Conservation (phyloP, 2,888 invertebrate genomes). For the Cephonodes hylas region DNA sequence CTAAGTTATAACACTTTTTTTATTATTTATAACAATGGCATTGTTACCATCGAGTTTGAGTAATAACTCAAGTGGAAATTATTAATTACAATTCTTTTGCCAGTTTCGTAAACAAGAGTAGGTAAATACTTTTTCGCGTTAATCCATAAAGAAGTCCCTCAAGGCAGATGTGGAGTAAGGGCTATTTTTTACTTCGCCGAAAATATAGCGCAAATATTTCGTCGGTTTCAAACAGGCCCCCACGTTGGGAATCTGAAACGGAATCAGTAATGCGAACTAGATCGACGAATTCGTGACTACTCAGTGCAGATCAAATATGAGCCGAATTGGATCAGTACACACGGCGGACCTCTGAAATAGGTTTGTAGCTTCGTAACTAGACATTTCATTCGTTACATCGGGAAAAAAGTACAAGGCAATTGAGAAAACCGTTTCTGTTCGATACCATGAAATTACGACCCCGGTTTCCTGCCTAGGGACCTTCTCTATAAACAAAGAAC, state of each 20-base stretch:
- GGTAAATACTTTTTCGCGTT: neutral
- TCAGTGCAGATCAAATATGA: constrained; percentile 57
- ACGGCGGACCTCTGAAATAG: constrained; percentile 33
- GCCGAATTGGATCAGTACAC: constrained; percentile 46
- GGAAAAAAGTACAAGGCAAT: constrained; percentile 31
- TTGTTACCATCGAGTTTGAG: constrained; percentile 23
- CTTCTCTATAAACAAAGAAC: constrained; percentile 7
- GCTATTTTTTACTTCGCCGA: neutral
- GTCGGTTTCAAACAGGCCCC: constrained; percentile 27
- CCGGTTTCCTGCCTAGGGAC: constrained; percentile 10
- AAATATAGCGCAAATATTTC: constrained; percentile 7
- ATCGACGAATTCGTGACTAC: constrained; percentile 46
- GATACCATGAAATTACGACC: constrained; percentile 31
- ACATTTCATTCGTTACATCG: constrained; percentile 36
- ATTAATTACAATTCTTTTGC: neutral
- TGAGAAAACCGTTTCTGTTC: constrained; percentile 29
- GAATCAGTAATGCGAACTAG: constrained; percentile 55
- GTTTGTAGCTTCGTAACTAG: constrained; percentile 32
- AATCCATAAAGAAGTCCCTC: neutral
- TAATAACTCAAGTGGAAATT: constrained; percentile 3
- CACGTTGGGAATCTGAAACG: constrained; percentile 44
- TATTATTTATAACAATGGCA: constrained; percentile 42
- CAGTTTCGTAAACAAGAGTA: neutral
- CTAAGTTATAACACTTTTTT: constrained; percentile 48
- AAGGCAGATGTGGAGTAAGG: neutral